phyloP scores from a whole-genome alignment of 2,113 vertebrate species.

The Pogonocichla stellata region DNA sequence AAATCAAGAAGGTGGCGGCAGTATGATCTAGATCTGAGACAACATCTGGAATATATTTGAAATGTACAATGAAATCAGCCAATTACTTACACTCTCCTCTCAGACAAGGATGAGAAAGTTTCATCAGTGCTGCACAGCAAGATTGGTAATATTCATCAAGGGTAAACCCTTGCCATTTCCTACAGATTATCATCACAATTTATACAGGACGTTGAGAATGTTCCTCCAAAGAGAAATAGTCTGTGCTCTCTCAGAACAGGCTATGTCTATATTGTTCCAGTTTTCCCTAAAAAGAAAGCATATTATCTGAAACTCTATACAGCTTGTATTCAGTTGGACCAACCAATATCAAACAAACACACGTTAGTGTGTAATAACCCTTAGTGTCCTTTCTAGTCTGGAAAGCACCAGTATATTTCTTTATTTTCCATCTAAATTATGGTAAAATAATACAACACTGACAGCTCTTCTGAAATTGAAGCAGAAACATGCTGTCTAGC shows the following conservation, averaged over 20 bases:
- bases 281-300: background rate
- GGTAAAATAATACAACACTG: background rate
- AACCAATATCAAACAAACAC: background rate
- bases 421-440: background rate
- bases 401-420: background rate
- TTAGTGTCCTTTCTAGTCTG: background rate
- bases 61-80: background rate
- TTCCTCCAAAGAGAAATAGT: background rate
- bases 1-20: background rate
- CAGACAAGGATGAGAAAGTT: background rate
- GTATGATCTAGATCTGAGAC: background rate
- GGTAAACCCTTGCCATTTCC: background rate
- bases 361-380: background rate
- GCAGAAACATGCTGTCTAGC: slow-evolving; percentile 5
- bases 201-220: background rate
- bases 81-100: background rate
- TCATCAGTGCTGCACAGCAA: background rate
- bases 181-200: background rate
- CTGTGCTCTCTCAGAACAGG: background rate
- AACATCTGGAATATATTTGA: background rate
- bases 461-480: slow-evolving; percentile 6
- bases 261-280: background rate
- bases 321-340: background rate
- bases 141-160: background rate
- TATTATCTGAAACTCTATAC: background rate